Conservation (phyloP, 2,113 vertebrate species). For the Aldabrachelys gigantea region DNA sequence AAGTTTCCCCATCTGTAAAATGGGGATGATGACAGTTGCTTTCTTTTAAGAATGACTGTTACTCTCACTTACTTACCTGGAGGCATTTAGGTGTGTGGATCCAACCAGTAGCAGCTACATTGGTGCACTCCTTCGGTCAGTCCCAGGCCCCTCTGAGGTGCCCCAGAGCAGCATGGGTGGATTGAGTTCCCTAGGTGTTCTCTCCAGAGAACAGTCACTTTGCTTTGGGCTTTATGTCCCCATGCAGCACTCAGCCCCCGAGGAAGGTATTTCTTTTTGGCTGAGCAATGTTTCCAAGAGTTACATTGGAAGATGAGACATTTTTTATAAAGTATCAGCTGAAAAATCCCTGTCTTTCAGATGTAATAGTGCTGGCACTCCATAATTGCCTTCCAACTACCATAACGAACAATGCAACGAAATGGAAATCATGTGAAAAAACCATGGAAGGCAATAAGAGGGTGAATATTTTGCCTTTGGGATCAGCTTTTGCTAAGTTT, state of each 20-base stretch:
- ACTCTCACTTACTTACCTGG: not conserved
- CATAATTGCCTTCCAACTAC: not conserved
- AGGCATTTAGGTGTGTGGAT: not conserved
- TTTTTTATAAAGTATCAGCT: not conserved
- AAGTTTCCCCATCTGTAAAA: not conserved
- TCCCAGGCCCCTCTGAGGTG: not conserved
- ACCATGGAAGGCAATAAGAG: not conserved
- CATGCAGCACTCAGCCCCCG: not conserved
- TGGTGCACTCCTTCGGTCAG: not conserved
- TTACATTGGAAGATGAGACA: not conserved
- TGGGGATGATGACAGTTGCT: not conserved
- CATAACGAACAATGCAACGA: constrained; percentile 10
- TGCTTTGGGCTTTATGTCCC: not conserved
- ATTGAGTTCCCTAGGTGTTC: not conserved
- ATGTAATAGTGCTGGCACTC: not conserved
- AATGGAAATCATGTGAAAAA: not conserved
- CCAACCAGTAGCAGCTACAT: accelerated
- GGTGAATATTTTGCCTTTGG: not conserved
- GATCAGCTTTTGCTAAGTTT: not conserved
- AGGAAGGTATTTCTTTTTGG: not conserved
- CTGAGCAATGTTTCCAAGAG: not conserved
- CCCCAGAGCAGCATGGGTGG: not conserved
- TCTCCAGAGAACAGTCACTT: not conserved
- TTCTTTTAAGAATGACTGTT: not conserved
- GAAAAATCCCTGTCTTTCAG: not conserved